Conservation (phyloP, 2,113 vertebrate genomes). For the Aspidoscelis tigris region DNA sequence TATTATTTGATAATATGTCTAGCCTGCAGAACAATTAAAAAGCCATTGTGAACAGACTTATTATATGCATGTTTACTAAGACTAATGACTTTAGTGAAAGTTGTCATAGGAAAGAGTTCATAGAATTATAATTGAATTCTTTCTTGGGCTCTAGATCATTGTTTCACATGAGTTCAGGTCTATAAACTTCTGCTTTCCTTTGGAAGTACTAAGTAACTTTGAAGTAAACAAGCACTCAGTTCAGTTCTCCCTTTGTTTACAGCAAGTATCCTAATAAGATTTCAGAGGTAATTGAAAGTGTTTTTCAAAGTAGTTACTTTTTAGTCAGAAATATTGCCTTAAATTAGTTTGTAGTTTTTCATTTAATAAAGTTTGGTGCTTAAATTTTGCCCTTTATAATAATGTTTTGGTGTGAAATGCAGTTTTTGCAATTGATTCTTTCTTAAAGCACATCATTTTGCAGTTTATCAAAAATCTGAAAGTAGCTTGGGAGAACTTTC, state of each 20-base stretch:
- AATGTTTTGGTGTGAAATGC: neutral
- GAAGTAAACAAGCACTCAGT: neutral
- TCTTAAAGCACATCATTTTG: neutral
- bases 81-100: neutral
- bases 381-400: neutral
- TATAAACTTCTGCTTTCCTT: neutral
- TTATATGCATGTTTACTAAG: neutral
- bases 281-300: neutral
- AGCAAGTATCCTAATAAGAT: neutral
- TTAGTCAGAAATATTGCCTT: neutral
- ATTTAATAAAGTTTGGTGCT: neutral
- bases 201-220: neutral
- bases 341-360: neutral
- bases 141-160: neutral
- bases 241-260: neutral
- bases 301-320: too few species aligned
- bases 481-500: neutral
- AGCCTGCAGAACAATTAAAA: neutral
- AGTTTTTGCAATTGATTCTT: neutral
- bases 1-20: neutral
- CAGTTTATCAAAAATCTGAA: neutral
- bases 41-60: neutral
- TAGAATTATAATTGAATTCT: neutral
- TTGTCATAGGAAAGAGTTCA: neutral
- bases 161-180: neutral